These are phyloP conservation scores for Vultur gryphus DNA, from an alignment of 2,797 vertebrate genomes.

Conservation along the genomic window DNA sequence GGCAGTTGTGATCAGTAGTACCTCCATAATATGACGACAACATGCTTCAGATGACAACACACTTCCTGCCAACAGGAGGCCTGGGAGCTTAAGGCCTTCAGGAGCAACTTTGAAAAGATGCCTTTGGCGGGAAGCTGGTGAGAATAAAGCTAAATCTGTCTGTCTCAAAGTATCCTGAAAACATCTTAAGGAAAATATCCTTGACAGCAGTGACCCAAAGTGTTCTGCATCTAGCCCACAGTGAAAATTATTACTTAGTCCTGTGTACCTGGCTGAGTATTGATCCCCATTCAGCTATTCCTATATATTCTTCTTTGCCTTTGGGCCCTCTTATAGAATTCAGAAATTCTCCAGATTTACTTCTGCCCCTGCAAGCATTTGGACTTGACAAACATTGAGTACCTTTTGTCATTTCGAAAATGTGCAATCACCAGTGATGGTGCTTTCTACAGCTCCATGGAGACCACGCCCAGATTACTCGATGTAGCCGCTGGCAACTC, in stretches of 20 bases:
- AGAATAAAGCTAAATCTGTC: not conserved
- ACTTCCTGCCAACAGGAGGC: not conserved
- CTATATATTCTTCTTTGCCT: not conserved
- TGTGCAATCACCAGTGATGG: rapidly evolving
- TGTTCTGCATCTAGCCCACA: not conserved
- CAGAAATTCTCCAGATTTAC: not conserved
- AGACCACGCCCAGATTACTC: not conserved
- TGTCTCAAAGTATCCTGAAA: not conserved
- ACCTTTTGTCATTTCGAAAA: not conserved
- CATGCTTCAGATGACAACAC: not conserved
- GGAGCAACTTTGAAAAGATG: not conserved
- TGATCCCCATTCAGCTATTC: not conserved
- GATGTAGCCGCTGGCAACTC: not conserved
- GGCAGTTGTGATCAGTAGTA: not conserved
- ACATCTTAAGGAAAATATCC: not conserved
- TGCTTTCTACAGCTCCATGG: rapidly evolving
- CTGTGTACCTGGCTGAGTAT: not conserved
- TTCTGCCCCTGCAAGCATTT: not conserved
- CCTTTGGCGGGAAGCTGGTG: not conserved
- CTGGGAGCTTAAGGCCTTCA: not conserved
- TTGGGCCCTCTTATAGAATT: not conserved
- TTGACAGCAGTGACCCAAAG: not conserved
- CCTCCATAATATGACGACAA: not conserved
- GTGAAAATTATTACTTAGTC: not conserved
- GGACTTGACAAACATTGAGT: rapidly evolving